Conservation (phyloP, 1,140 invertebrate species). For the Zaprionus kolodkinae region DNA sequence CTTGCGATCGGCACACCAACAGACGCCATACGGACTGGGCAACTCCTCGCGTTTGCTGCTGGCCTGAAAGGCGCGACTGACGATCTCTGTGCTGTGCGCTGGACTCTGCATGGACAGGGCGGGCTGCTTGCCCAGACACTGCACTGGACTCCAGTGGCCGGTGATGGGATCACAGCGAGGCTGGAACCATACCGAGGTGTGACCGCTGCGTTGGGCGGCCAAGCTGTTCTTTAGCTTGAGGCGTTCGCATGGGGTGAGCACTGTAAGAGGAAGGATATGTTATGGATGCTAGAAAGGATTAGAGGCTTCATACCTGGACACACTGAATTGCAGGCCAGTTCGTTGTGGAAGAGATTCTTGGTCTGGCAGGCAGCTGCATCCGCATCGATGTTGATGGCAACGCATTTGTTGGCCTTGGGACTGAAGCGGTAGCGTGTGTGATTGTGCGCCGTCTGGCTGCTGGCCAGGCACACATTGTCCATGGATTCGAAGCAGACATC, state of each 20-base stretch:
- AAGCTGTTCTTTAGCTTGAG: conserved; percentile 90
- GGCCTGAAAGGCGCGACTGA: conserved; percentile 63
- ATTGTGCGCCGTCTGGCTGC: conserved; percentile 82
- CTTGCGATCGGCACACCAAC: conserved; percentile 93
- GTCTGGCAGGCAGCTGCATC: conserved; percentile 90
- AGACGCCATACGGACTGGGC: conserved; percentile 86
- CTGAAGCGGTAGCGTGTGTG: conserved; percentile 91
- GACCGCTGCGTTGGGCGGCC: conserved; percentile 88
- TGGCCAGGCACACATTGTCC: conserved; percentile 87
- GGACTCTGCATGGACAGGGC: conserved; percentile 18
- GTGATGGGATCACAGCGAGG: conserved; percentile 89
- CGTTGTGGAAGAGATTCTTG: conserved; percentile 94
- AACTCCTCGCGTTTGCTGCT: conserved; percentile 9
- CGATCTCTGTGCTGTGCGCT: conserved; percentile 44
- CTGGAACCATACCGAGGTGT: conserved; percentile 86
- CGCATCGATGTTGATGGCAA: conserved; percentile 87
- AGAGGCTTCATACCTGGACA: conserved; percentile 87
- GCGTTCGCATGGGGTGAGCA: conserved; percentile 92
- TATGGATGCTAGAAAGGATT: too few species aligned
- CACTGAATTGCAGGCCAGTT: conserved; percentile 91
- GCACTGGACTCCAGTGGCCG: conserved; percentile 91
- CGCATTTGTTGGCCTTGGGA: conserved; percentile 90
- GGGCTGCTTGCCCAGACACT: conserved; percentile 88
- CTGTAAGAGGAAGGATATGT: conserved; percentile 60
- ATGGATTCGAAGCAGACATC: conserved; percentile 92